Conservation (phyloP, 2,113 vertebrate genomes). For the Campylorhamphus procurvoides region DNA sequence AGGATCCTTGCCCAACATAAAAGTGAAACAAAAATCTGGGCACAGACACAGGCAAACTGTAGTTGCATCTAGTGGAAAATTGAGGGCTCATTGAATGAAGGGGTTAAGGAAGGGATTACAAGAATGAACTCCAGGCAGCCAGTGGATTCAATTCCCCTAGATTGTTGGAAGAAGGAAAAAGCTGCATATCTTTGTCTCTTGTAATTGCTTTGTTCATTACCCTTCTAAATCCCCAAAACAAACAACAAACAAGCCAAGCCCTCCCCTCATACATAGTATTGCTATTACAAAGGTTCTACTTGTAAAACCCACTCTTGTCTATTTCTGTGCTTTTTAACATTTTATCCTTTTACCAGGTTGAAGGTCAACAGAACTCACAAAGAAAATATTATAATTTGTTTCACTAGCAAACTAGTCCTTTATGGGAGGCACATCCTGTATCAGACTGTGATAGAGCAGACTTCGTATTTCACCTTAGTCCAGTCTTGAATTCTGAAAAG, state of each 20-base stretch:
- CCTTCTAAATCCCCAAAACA: constrained; percentile 1
- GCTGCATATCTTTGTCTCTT: constrained; percentile 46
- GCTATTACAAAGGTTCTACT: constrained; percentile 2
- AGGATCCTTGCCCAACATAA: not conserved
- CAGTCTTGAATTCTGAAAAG: not conserved
- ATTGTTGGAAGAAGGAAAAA: constrained; percentile 22
- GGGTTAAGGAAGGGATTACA: constrained; percentile 55
- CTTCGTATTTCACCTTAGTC: not conserved
- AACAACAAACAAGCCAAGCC: constrained; percentile 5
- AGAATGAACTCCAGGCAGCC: constrained; percentile 28
- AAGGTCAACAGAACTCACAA: constrained; percentile 33
- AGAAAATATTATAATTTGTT: constrained; percentile 9
- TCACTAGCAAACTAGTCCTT: not conserved
- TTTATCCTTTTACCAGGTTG: constrained; percentile 23
- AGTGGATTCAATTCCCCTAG: constrained; percentile 44
- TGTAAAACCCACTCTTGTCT: not conserved
- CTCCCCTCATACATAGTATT: not conserved
- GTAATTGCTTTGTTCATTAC: constrained; percentile 59
- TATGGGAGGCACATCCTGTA: not conserved
- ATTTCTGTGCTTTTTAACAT: constrained; percentile 21
- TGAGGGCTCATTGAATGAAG: not conserved
- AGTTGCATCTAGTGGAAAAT: not conserved
- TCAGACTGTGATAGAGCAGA: not conserved
- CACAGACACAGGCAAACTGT: not conserved
- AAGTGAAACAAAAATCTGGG: not conserved